phyloP scores from a whole-genome alignment of 2,797 vertebrate species.

The Dromococcyx pavoninus region DNA sequence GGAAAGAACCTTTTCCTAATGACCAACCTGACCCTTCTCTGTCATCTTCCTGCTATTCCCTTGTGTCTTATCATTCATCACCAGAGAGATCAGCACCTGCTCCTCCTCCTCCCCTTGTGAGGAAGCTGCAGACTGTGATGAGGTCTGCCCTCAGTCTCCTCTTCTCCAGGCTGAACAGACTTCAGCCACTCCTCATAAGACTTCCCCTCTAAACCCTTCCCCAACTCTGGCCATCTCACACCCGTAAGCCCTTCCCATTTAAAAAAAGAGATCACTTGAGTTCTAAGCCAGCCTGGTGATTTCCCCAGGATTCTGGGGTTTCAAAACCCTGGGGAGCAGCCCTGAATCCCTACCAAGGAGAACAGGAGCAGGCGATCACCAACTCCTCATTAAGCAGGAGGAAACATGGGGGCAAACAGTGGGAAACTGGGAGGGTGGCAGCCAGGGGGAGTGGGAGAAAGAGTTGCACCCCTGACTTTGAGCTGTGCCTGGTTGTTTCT shows the following conservation, averaged over 20 bases:
- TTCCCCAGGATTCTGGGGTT: not conserved
- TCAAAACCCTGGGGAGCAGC: not conserved
- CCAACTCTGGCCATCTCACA: too few species aligned
- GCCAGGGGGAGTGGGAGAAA: not conserved
- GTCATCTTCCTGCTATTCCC: too few species aligned
- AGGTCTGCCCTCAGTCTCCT: too few species aligned
- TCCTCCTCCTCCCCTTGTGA: too few species aligned
- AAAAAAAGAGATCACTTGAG: not conserved
- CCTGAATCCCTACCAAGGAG: not conserved
- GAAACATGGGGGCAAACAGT: not conserved
- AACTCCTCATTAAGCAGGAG: not conserved
- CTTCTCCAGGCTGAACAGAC: too few species aligned
- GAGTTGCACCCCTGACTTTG: accelerated
- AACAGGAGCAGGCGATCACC: not conserved
- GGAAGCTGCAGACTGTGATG: too few species aligned
- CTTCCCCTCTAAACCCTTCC: too few species aligned
- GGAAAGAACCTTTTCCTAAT: too few species aligned
- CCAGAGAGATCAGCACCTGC: too few species aligned
- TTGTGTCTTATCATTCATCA: too few species aligned
- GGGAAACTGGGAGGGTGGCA: not conserved
- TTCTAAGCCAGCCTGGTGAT: not conserved
- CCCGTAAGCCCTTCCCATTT: not conserved
- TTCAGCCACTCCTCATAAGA: too few species aligned
- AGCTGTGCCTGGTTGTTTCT: accelerated
- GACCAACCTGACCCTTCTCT: too few species aligned